Evolutionary conservation across 1,140 invertebrate species (phyloP).

Genomic region (Drosophila subobscura): DNA sequence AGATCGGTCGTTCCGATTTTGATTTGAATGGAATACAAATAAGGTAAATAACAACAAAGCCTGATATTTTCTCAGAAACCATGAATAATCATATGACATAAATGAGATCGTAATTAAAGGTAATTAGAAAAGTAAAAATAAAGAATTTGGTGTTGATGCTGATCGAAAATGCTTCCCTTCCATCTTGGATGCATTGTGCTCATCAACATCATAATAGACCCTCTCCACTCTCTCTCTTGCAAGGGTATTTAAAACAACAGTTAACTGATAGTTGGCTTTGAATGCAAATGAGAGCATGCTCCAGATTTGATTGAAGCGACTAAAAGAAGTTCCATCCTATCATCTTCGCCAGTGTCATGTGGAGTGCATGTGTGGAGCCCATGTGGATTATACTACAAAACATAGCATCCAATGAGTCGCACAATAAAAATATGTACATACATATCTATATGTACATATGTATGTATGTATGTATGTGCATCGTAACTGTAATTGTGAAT

Average conservation of each 20-base stretch:
- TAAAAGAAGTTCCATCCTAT: constrained; percentile 29
- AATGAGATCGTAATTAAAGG: too few species aligned
- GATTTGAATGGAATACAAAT: too few species aligned
- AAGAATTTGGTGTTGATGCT: too few species aligned
- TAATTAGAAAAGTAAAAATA: too few species aligned
- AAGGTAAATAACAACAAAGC: too few species aligned
- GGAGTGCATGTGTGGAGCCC: constrained; percentile 50
- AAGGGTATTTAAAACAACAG: neutral
- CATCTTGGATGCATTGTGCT: too few species aligned
- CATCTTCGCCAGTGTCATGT: constrained; percentile 39
- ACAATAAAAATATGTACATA: too few species aligned
- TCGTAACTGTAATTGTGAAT: constrained; percentile 26
- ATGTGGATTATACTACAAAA: constrained; percentile 40
- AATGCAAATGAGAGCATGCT: constrained; percentile 58
- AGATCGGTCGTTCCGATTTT: neutral
- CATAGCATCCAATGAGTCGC: too few species aligned
- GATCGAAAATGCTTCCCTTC: too few species aligned
- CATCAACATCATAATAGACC: too few species aligned
- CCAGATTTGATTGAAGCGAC: constrained; percentile 45
- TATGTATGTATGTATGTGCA: constrained; percentile 17
- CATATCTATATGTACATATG: neutral
- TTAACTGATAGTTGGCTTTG: constrained; percentile 45
- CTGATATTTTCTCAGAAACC: too few species aligned
- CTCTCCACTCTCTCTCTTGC: neutral
- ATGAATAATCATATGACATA: too few species aligned